Evolutionary conservation across 2,888 invertebrate genomes (phyloP), one percentile per base, ranked within the genome.

Genomic region (Temnothorax unifasciatus): DNA sequence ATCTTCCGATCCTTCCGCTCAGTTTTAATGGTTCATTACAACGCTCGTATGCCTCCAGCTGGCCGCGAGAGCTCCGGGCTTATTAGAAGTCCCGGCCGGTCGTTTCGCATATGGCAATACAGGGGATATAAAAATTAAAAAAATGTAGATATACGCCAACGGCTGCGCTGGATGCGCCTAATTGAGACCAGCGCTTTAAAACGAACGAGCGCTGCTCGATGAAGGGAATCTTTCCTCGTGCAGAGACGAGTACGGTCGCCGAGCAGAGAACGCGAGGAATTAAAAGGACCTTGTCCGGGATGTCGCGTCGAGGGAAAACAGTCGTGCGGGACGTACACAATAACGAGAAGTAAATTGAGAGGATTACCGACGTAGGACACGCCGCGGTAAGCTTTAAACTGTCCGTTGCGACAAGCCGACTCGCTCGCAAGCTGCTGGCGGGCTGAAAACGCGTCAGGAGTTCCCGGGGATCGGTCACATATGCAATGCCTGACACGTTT

Each of bases 11-110:
- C 68, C 82, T 84, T 82, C 84, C 84, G 86, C 81, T 66, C 74
- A 59, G 82, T 84, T 86, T 88, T 88, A 86, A 88, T 86, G 81
- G 88, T 86, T 87, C 85, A 76, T 85, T 83, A 85, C 85, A 85
- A 83, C 50, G 76, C 15, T 74, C 64, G 57, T 79, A 50, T 29
- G 52, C 57, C 64, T 61, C 85, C 66, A 68, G 61, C 71, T 73
- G 75, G 85, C 66, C 66, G 41, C 44, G 59, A 50, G 64, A 41
- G 54, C 73, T 8, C 59, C 47, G 47, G 29, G 79, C 59, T 81
- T 81, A 81, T 81, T 81, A 81, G 38, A 81, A 81, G 59, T 59
- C 71, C 38, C 47, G 59, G 44, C 47, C 21, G 71, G 21, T 5
- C 59, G 38, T 81, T 81, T 47, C 47, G 59, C 47, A 38, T 64